Evolutionary conservation across 2,888 invertebrate species (phyloP), one percentile per base, ranked within the genome.

Genomic region (Troides helena): DNA sequence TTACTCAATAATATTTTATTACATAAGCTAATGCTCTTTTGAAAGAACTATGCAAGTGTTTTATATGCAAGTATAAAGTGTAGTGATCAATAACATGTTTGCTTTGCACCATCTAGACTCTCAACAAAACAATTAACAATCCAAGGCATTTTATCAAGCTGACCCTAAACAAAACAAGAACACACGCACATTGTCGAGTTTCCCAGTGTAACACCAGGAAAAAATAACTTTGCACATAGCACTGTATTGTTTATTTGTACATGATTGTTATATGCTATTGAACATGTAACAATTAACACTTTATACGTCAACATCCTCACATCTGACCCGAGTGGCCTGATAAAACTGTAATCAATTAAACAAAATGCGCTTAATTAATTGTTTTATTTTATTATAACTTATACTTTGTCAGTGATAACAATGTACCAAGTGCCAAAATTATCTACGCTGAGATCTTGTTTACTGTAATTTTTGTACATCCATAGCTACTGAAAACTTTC

Each of bases 111-210:
- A 10, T 39, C 1, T 39, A 61, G 12, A 65, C 43, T 65, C 21
- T 25, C 61, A 62, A 69, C 23, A 62, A 69, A 63, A 64, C 64
- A 60, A 57, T 64, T 62, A 14, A 53, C 53, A 67, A 59, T 53
- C 53, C 67, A 36, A 17, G 17, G 18, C 21, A 30, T 23, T 18
- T 63, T 70, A 67, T 66, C 70, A 60, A 53, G 59, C 12, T 46
- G 69, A 67, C 64, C 64, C 23, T 43, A 14, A 30, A 50, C 65
- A 68, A 65, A 65, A 65, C 36, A 17, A 43, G 10, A 58, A 58
- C 30, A 25, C 36, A 30, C 67, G 57, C 62, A n/a, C 66, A 63
- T 59, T 70, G 63, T 67, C 63, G 67, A 70, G 62, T 63, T 66
- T 63, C 39, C 66, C 58, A 53, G 39, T 39, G 10, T 70, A 53